Percentiles rank a stretch among this genome's conserved stretches.
phyloP scores from a whole-genome alignment of 2,797 vertebrate species.

The Lithobates sylvaticus region DNA sequence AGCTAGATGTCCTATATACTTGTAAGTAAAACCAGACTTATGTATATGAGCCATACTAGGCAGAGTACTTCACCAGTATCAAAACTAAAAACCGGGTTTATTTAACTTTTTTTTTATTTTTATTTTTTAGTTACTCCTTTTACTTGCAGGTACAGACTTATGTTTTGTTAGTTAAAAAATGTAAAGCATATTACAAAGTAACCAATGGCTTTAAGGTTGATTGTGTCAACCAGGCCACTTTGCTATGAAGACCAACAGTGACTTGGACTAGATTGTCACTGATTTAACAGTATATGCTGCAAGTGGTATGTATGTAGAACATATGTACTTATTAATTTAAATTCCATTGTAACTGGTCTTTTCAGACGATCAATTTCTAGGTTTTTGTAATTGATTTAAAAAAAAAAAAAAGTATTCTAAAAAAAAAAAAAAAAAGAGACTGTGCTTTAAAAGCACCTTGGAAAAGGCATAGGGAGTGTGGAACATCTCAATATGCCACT shows the following conservation, averaged over 20 bases:
- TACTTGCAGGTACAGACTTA: constrained; percentile 44
- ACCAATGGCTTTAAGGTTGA: constrained; percentile 33
- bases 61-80: constrained; percentile 38
- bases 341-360: constrained; percentile 41
- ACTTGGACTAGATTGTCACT: constrained; percentile 20
- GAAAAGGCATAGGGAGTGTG: constrained; percentile 61
- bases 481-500: constrained; percentile 75
- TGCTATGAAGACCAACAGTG: constrained; percentile 35
- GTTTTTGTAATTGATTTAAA: constrained; percentile 31
- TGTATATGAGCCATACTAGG: constrained; percentile 59
- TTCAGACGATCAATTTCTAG: constrained; percentile 25
- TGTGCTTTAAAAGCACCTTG: constrained; percentile 61
- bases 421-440: background rate
- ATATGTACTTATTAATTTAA: constrained; percentile 54
- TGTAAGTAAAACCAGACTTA: constrained; percentile 30
- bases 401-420: constrained; percentile 43
- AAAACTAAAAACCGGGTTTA: constrained; percentile 37
- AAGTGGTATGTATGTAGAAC: constrained; percentile 55
- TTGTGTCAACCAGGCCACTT: constrained; percentile 29
- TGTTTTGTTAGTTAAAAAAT: constrained; percentile 21
- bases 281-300: constrained; percentile 46
- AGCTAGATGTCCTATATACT: constrained; percentile 41
- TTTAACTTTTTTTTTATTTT: constrained; percentile 23
- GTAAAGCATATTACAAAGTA: constrained; percentile 22
- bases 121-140: constrained; percentile 28